Base-by-base conservation (phyloP, 37 sponge, comb jelly and placozoan genomes). In the Spongia lamella region DNA sequence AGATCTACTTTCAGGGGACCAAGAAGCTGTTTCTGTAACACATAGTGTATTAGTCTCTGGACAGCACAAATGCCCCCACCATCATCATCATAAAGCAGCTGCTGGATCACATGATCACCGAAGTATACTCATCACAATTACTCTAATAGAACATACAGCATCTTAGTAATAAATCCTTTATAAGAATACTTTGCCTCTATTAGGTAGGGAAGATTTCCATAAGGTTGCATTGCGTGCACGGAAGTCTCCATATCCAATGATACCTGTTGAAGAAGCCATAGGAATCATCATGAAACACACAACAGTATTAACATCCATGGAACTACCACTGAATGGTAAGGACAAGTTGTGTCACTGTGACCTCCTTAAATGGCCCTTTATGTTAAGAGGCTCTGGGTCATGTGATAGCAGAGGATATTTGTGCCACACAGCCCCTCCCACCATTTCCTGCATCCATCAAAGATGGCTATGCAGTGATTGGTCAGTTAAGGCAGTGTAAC, bases 401-500 rank as follows among this genome's bases (percentile, higher is more conserved):
- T 58, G 84, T 97, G 17, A 20, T 82, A 21, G 84, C 79, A 17
- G 83, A 79, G 40, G 81, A 84, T 66, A 71, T 98, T 0, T 3
- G 43, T 56, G 91, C 96, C 17, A 31, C 49, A 1, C 70, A 64
- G 16, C 78, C 94, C 19, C 54, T 94, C 21, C 99, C 99, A 43
- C 91, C 96, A 29, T 98, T 92, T 66, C 90, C 87, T 30, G 99
- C 99, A 27, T 92, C 96, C 20, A 61, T 98, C 47, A 98, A 94
- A 53, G 99, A 98, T 83, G 99, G 99, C 16, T 98, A 98, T 77
- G 99, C 99, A 40, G 91, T 98, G 27, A 66, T 94, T 20, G 79
- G 85, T 84, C 56, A 7, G 76, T 72, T 13, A 83, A 20, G 0
- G 11, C 16, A 17, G 5, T 47, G 0, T 60, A 53, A 16, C 31